Base-by-base conservation (phyloP, 2,797 vertebrate genomes). In the Oreortyx pictus region DNA sequence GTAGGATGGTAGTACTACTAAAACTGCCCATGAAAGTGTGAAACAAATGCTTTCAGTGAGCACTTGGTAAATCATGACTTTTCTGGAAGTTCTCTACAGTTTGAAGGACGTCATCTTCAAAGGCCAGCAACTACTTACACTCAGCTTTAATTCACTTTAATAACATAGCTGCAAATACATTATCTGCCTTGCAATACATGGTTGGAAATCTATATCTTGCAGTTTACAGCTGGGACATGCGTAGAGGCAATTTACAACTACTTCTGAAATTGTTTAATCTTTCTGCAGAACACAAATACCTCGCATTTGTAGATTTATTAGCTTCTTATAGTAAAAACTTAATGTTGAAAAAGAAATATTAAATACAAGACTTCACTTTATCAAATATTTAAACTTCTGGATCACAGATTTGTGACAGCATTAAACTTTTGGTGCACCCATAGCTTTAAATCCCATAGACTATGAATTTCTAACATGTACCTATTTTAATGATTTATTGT, bases 61-160 rank as follows among this genome's bases (percentile, higher is more conserved):
- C 39, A 66, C 56, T 82, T 76, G 66, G 67, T 92, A 93, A 91
- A 86, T 82, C 62, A 75, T 47, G 43, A 54, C 71, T 82, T 89
- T 88, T 64, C n/a, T 61, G 25, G 67, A 68, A 75, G 43, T 82
- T 33, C 14, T 71, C 60, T 49, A 70, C 50, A 24, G 64, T 65
- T 86, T 59, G 62, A 41, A 47, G 52, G 46, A 57, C 47, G 47
- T 35, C 71, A 47, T 35, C 71, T 82, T 74, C 56, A 79, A 86
- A 76, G 25, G 13, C 43, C 29, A 57, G 14, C 16, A 19, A 61
- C 67, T 50, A 9, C 16, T 83, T 66, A 56, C 24, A 8, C 14
- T 82, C 24, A 41, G 25, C 19, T 54, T 50, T 62, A 33, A 41
- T 49, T 57, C 39, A 19, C 9, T 7, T 80, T 75, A 41, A 33